Conservation (phyloP, 1,140 invertebrate genomes). For the Homarus americanus region DNA sequence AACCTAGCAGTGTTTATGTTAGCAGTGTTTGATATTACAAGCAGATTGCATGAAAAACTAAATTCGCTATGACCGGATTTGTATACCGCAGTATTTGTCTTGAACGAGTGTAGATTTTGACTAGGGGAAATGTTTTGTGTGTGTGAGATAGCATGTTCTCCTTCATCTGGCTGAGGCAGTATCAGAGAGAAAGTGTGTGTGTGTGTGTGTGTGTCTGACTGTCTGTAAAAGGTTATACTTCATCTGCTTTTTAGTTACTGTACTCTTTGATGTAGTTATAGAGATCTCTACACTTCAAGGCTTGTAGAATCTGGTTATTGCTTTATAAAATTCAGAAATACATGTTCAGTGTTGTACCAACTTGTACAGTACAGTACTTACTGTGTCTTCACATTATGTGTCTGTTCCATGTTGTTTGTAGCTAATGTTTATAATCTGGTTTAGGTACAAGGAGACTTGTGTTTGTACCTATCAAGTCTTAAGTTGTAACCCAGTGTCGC, state of each 20-base stretch:
- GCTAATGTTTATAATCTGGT: no score
- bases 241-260: neutral
- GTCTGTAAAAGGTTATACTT: neutral
- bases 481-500: no score
- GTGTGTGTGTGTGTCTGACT: neutral
- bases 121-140: neutral
- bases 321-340: neutral
- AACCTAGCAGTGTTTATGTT: neutral
- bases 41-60: neutral
- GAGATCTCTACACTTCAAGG: neutral
- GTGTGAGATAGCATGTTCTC: slow-evolving; percentile 8
- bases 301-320: neutral
- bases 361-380: neutral
- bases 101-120: neutral
- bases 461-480: no score
- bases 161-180: neutral
- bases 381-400: neutral
- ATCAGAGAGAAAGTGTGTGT: neutral
- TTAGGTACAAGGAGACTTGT: no score
- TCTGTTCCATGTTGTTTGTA: neutral
- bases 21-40: neutral
- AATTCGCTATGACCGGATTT: neutral
- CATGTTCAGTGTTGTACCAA: neutral
- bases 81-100: neutral
- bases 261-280: neutral